These are phyloP conservation scores for Mastigias papua DNA, from an alignment of 30 jellyfish, hydroid and myxozoan species.

Conservation along the genomic window DNA sequence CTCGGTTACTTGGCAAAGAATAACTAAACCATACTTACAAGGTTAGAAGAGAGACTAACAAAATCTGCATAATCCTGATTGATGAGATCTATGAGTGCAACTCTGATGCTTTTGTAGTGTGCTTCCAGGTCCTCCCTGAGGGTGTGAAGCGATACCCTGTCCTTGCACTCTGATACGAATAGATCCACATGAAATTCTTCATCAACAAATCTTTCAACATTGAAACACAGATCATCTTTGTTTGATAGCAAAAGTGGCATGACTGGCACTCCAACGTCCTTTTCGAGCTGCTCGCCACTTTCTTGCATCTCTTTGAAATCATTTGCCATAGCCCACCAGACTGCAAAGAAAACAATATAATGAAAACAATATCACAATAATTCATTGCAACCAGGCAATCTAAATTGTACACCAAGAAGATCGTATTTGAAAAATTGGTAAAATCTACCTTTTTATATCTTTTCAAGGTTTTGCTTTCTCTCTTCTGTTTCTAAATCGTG, in stretches of 20 bases:
- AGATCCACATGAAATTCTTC: conserved; percentile 82
- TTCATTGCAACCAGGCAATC: too few relatives aligned
- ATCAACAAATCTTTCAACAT: conserved; percentile 74
- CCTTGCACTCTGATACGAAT: conserved; percentile 89
- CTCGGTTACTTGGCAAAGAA: too few relatives aligned
- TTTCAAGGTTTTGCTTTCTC: not conserved
- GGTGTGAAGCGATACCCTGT: conserved; percentile 76
- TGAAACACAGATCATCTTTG: conserved; percentile 69
- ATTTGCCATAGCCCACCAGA: not conserved
- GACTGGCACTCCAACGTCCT: conserved; percentile 8
- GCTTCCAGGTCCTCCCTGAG: conserved; percentile 90
- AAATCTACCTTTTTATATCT: too few relatives aligned
- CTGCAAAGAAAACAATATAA: not conserved
- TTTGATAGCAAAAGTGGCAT: conserved; percentile 7
- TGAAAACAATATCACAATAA: not conserved
- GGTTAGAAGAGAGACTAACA: conserved; percentile 90
- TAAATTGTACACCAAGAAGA: too few relatives aligned
- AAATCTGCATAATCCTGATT: conserved; percentile 95
- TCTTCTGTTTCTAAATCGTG: not conserved
- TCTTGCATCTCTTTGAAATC: not conserved
- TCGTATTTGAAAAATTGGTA: too few relatives aligned
- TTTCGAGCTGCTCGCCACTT: not conserved
- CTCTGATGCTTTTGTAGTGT: conserved; percentile 89
- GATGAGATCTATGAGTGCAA: conserved; percentile 88
- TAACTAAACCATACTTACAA: conserved; percentile 84